A percentile compares a stretch with the other conserved stretches of the same genome.
These are phyloP conservation scores for Pammene aurita DNA, from an alignment of 2,888 invertebrate genomes.

Conservation along the genomic window DNA sequence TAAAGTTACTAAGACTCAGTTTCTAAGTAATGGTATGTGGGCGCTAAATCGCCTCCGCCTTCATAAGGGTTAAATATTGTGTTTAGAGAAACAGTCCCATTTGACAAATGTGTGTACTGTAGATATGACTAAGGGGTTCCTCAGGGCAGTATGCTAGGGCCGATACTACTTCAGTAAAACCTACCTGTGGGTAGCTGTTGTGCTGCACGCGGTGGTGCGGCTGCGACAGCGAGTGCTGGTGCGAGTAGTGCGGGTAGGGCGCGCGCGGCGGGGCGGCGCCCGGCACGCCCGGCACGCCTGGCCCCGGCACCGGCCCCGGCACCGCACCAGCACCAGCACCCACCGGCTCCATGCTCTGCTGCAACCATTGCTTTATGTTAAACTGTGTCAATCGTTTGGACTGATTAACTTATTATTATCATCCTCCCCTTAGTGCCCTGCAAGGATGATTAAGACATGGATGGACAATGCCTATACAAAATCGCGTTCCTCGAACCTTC, in stretches of 20 bases:
- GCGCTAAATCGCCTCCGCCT: no score
- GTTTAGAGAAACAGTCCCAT: no score
- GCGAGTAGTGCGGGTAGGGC: conserved; percentile 64
- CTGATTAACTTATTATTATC: no score
- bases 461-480: no score
- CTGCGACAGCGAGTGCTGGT: conserved; percentile 76
- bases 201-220: conserved; percentile 59
- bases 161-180: background rate
- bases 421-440: no score
- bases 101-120: no score
- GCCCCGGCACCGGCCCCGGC: background rate
- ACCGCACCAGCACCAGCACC: background rate
- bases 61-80: no score
- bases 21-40: no score
- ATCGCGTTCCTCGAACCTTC: no score
- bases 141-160: conserved; percentile 16
- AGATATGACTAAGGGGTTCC: background rate
- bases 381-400: no score
- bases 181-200: conserved; percentile 56
- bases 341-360: conserved; percentile 44
- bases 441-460: no score
- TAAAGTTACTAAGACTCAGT: no score
- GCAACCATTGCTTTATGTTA: background rate
- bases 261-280: conserved; percentile 1
- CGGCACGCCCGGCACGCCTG: background rate